A percentile compares a stretch with the other conserved stretches of the same genome.
phyloP scores from a whole-genome alignment of 2,888 invertebrate genomes.

The Unio delphinus region DNA sequence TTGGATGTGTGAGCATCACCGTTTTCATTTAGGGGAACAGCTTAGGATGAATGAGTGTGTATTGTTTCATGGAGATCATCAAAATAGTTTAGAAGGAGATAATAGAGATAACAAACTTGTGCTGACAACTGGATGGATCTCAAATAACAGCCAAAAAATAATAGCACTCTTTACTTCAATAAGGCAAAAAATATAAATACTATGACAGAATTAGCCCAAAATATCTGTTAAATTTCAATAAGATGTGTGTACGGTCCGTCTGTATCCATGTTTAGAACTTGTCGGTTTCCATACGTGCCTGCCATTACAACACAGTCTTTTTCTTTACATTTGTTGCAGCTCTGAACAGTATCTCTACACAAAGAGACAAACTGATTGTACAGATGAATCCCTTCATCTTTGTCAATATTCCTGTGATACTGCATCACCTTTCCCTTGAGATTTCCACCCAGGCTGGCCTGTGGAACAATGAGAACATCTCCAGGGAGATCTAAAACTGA shows the following conservation, averaged over 20 bases:
- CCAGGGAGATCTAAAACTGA: constrained; percentile 69
- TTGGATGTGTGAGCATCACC: too few species aligned
- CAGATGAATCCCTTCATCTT: constrained; percentile 66
- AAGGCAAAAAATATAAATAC: too few species aligned
- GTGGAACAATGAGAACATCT: constrained; percentile 72
- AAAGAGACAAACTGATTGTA: constrained; percentile 61
- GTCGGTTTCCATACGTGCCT: constrained; percentile 72
- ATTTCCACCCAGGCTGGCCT: constrained; percentile 72
- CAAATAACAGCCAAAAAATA: too few species aligned
- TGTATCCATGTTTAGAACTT: constrained; percentile 70
- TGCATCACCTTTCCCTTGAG: constrained; percentile 72
- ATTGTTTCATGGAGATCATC: too few species aligned
- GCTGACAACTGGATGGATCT: too few species aligned
- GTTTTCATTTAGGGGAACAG: too few species aligned
- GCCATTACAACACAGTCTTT: constrained; percentile 45
- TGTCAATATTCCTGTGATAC: constrained; percentile 72
- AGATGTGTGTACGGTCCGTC: constrained; percentile 72
- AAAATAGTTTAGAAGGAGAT: too few species aligned
- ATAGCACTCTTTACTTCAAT: too few species aligned
- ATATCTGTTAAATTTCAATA: constrained; percentile 49
- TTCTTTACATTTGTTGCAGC: constrained; percentile 40
- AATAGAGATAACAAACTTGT: too few species aligned
- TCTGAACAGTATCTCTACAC: constrained; percentile 38
- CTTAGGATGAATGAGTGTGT: too few species aligned
- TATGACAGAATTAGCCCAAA: too few species aligned